Evolutionary conservation across 2,888 invertebrate genomes (phyloP).

Genomic region (Pyrocoelia pectoralis): DNA sequence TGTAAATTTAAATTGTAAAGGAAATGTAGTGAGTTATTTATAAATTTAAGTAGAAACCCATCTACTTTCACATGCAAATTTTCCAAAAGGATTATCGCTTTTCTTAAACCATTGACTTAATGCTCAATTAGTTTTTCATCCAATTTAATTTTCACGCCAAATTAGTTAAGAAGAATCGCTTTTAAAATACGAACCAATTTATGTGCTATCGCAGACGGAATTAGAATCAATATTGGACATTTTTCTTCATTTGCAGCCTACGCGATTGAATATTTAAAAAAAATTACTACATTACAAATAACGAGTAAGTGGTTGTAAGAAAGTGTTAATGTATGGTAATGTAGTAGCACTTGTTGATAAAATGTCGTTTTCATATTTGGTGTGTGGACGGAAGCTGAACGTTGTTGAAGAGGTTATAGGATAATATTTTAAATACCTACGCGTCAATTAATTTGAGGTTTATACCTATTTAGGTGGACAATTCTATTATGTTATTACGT

Average conservation of each 20-base stretch:
- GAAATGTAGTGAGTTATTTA: neutral
- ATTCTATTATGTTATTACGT: no score
- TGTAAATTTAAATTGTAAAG: constrained; percentile 20
- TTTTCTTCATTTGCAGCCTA: no score
- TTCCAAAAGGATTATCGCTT: constrained; percentile 1
- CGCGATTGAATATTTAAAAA: no score
- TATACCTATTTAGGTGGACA: no score
- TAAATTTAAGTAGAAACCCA: neutral
- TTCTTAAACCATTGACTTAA: constrained; percentile 11
- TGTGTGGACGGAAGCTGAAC: no score
- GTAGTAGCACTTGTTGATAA: no score
- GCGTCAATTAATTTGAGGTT: no score
- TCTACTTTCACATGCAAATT: neutral
- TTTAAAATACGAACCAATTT: constrained; percentile 16
- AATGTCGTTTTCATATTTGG: no score
- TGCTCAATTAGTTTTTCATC: constrained; percentile 20
- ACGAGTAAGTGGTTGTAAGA: no score
- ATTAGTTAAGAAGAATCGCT: constrained; percentile 19
- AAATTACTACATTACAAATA: no score
- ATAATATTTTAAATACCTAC: no score
- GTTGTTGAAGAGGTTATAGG: no score
- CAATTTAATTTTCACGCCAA: constrained; percentile 28
- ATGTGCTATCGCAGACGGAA: neutral
- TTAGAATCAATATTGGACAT: neutral
- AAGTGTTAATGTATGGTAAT: constrained; percentile 28